Evolutionary conservation across 2,888 invertebrate species (phyloP).

Genomic region (Pristionchus japonicus): DNA sequence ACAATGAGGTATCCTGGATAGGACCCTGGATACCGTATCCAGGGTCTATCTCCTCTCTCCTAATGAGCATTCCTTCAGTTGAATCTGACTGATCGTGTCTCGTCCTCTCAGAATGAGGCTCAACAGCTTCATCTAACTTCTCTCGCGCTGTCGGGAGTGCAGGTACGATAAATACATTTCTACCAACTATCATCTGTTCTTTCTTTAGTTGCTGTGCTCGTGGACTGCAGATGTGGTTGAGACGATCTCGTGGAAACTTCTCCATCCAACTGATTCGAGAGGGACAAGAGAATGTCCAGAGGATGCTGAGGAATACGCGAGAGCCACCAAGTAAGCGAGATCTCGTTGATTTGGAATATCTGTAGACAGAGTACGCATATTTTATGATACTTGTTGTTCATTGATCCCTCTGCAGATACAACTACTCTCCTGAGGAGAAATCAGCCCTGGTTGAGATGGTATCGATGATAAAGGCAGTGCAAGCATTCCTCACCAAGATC

Average conservation of each 20-base stretch:
- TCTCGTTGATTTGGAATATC: not conserved
- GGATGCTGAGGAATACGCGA: constrained; percentile 97
- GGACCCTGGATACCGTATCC: no score
- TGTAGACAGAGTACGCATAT: not conserved
- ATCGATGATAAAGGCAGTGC: constrained; percentile 98
- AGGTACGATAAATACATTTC: constrained; percentile 78
- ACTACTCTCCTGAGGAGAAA: constrained; percentile 96
- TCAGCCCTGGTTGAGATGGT: constrained; percentile 94
- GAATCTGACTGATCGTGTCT: constrained; percentile 79
- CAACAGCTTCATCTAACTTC: constrained; percentile 93
- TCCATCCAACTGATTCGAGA: constrained; percentile 97
- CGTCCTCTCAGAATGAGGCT: constrained; percentile 83
- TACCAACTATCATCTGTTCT: no score
- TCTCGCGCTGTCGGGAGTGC: constrained; percentile 90
- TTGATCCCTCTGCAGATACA: constrained; percentile 86
- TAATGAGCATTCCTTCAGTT: constrained; percentile 47
- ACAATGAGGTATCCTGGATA: constrained; percentile 82
- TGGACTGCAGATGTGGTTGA: constrained; percentile 95
- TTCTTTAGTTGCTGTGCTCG: constrained; percentile 89
- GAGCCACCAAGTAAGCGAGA: constrained; percentile 79
- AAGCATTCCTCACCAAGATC: constrained; percentile 95
- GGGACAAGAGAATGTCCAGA: constrained; percentile 89
- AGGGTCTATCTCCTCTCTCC: constrained; percentile 52
- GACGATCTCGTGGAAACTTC: constrained; percentile 87
- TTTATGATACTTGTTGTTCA: no score